Evolutionary conservation across 2,888 invertebrate genomes (phyloP), one percentile per base, ranked within the genome.

Genomic region (Pammene fasciana): DNA sequence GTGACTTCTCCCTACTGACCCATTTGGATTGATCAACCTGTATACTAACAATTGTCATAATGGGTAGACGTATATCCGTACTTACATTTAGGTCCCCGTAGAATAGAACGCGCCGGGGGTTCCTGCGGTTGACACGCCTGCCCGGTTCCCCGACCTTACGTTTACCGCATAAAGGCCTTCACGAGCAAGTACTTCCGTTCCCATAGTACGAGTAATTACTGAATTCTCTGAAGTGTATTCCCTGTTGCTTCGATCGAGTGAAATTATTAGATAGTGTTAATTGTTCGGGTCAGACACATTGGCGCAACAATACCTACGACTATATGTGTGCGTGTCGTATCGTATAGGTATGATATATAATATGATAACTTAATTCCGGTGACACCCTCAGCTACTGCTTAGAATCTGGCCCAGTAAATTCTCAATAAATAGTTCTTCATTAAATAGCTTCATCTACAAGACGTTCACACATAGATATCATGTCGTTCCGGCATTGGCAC

Each of bases 81-180:
- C 34, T 9, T 34, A 54, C 48, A 36, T 11, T n/a, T 16, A 50
- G 59, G 43, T 34, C 7, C 52, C 26, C 16, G 43, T 16, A 36
- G 48, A 41, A 43, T 34, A 50, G 41, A 13, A 41, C 67, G 45
- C 67, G n/a, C 16, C 64, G 54, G 64, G 60, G 46, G 67, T 0
- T 36, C 34, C 67, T 67, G 67, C 38, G n/a, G 7, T 18, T 67
- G 67, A 67, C 67, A 52, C 60, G 52, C 43, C n/a, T 36, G 43
- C 45, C 41, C 36, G 13, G 57, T 54, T 46, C 46, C 54, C 8
- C 43, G 50, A 52, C 59, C 41, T 67, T 67, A 60, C 41, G 18
- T 14, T 43, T 26, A 11, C 43, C 26, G 14, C 43, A 43, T 43
- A 54, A 60, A 61, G 43, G 11, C 54, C 50, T 50, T 41, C 61